phyloP scores from a whole-genome alignment of 35 echinoderm and acorn worm genomes.

The Ophiothrix spiculata region DNA sequence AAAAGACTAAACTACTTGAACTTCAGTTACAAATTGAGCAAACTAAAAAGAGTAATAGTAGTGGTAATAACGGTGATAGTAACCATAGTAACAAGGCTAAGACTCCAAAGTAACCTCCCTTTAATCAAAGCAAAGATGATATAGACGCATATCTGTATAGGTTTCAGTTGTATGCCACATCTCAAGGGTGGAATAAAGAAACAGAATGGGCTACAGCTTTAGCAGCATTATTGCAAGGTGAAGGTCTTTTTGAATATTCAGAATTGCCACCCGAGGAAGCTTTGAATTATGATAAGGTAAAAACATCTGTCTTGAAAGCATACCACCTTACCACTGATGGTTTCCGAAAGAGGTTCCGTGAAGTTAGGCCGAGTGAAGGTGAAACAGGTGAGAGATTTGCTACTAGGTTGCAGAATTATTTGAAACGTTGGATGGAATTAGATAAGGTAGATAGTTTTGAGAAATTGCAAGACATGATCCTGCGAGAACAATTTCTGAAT shows the following conservation, averaged over 20 bases:
- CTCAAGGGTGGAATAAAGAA: slow-evolving; percentile 21
- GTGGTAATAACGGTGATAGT: neutral
- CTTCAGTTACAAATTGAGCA: neutral
- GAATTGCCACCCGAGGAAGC: neutral
- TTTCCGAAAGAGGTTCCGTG: slow-evolving; percentile 9
- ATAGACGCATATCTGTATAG: slow-evolving; percentile 41
- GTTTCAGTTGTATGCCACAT: slow-evolving; percentile 23
- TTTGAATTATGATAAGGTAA: neutral
- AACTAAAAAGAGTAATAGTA: neutral
- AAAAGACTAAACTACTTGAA: too few relatives aligned
- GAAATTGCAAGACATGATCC: neutral
- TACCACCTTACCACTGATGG: neutral
- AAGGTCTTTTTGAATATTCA: slow-evolving; percentile 27
- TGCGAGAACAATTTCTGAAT: slow-evolving; percentile 22
- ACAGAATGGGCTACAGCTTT: slow-evolving; percentile 43
- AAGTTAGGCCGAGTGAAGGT: neutral
- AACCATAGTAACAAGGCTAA: neutral
- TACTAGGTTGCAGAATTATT: neutral
- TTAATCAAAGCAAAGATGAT: slow-evolving; percentile 28
- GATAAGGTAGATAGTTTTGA: neutral
- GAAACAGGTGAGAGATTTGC: slow-evolving; percentile 15
- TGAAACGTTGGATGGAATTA: neutral
- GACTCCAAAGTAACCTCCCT: slow-evolving; percentile 24
- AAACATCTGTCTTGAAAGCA: neutral
- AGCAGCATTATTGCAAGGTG: slow-evolving; percentile 20